Conservation (phyloP, 1,140 invertebrate species). For the Zaprionus ghesquierei region DNA sequence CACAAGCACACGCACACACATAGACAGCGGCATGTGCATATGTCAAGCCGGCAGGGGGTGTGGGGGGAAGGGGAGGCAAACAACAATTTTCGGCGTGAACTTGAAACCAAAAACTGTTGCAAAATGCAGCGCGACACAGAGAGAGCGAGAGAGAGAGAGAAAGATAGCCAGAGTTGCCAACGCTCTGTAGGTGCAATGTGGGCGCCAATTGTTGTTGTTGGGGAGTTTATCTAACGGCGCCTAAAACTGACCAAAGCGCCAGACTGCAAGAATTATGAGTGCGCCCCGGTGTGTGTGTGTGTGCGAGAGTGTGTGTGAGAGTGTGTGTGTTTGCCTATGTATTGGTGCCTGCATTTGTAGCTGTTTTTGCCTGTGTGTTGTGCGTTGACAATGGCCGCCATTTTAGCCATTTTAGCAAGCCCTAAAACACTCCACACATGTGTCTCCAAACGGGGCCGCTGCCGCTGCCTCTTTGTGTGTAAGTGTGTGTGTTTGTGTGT, state of each 20-base stretch:
- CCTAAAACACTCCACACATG: conserved; percentile 26
- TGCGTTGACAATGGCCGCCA: conserved; percentile 77
- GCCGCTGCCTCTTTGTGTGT: not conserved
- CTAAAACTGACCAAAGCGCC: conserved; percentile 62
- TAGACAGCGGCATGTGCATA: not conserved
- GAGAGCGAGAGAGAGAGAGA: not conserved
- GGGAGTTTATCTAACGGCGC: conserved; percentile 62
- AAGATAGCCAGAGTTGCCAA: not conserved
- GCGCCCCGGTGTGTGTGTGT: conserved; percentile 17
- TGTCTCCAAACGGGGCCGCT: not conserved
- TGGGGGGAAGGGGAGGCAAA: not conserved
- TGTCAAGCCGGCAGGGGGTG: not conserved
- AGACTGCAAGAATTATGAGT: conserved; percentile 71
- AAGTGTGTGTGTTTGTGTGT: not conserved
- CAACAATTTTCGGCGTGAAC: conserved; percentile 44
- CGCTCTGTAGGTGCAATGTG: not conserved
- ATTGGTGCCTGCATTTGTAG: conserved; percentile 21
- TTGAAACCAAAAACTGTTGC: conserved; percentile 42
- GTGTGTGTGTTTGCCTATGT: conserved; percentile 22
- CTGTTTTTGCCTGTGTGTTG: conserved; percentile 20
- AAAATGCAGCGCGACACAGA: conserved; percentile 7
- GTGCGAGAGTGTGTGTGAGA: not conserved
- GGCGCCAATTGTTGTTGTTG: conserved; percentile 12
- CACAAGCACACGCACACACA: not conserved
- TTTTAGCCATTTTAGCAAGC: conserved; percentile 61